Base-by-base conservation (phyloP, 2,113 vertebrate species). In the Eublepharis macularius region DNA sequence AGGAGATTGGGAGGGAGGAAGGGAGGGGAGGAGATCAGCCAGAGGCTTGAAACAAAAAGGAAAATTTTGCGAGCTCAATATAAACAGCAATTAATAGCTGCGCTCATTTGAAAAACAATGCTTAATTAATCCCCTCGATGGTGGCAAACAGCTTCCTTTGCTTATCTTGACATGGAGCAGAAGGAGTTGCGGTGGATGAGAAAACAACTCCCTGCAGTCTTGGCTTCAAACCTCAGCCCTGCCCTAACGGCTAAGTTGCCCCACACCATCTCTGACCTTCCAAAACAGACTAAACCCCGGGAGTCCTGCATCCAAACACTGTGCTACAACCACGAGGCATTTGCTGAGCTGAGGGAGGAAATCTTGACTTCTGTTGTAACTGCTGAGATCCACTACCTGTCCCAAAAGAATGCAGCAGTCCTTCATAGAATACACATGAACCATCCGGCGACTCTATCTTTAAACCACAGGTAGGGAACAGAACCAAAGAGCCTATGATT, bases 121-220 rank as follows among this genome's bases (percentile, higher is more conserved):
- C 34, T 63, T 86, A 86, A 86, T 86, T 86, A 76, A 69, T 81
- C 79, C 85, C 84, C 85, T 81, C 21, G 85, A 45, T 66, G 49
- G 5, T 26, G 60, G 49, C 9, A 2, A 7, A 10, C 2, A 5
- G 72, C 29, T 41, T 81, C 29, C 8, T 81, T 81, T 41, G 3
- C 60, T 49, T 47, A 34, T 81, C 57, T 66, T 57, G 60, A 17
- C 45, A 24, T 34, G 43, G 43, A 34, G 45, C 19, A 34, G 51
- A 72, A 24, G 51, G 73, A 32, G 39, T 76, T 45, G n/a, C 41
- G 65, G 43, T 60, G 17, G 26, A 43, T 5, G 41, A 43, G n/a
- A 65, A 13, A n/a, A 47, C n/a, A 45, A 66, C 10, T n/a, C n/a
- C 39, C 47, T 5, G 12, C 43, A n/a, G 47, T 47, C 36, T n/a